Evolutionary conservation across 2,888 invertebrate genomes (phyloP).

Genomic region (Polydesmus complanatus): DNA sequence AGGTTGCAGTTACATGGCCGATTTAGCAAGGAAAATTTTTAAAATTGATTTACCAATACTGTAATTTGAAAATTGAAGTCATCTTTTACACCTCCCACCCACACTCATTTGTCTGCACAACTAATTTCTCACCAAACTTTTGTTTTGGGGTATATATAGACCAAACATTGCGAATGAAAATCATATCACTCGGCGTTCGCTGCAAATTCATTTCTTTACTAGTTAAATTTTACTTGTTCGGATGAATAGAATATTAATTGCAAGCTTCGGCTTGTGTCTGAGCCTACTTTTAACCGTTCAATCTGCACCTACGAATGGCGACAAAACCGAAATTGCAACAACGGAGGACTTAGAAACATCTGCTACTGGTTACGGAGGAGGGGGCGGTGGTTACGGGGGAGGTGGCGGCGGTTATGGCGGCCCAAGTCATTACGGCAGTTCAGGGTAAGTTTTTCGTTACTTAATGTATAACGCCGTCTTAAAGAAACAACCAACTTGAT

Average conservation of each 20-base stretch:
- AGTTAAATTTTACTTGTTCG: not conserved
- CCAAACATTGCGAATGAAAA: too few relatives aligned
- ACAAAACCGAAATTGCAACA: not conserved
- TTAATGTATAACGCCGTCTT: too few relatives aligned
- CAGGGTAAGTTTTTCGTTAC: too few relatives aligned
- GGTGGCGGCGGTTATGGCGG: too few relatives aligned
- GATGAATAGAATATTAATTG: not conserved
- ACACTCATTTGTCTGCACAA: too few relatives aligned
- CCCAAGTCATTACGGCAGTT: not conserved
- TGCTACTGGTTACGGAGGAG: slow-evolving; percentile 11
- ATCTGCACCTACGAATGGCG: not conserved
- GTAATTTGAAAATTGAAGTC: too few relatives aligned
- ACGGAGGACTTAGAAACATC: not conserved
- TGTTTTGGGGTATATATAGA: too few relatives aligned
- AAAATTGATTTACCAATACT: too few relatives aligned
- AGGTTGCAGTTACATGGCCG: not conserved
- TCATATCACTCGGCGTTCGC: too few relatives aligned
- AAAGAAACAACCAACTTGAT: not conserved
- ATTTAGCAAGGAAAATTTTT: not conserved
- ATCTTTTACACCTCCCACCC: too few relatives aligned
- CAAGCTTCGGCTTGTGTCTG: slow-evolving; percentile 6
- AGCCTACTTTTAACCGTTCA: not conserved
- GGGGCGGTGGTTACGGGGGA: slow-evolving; percentile 6
- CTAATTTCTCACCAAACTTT: too few relatives aligned
- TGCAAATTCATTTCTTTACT: too few relatives aligned